Evolutionary conservation across 1,140 invertebrate species (phyloP), one percentile per base, ranked within the genome.

Genomic region (Latrodectus geometricus): DNA sequence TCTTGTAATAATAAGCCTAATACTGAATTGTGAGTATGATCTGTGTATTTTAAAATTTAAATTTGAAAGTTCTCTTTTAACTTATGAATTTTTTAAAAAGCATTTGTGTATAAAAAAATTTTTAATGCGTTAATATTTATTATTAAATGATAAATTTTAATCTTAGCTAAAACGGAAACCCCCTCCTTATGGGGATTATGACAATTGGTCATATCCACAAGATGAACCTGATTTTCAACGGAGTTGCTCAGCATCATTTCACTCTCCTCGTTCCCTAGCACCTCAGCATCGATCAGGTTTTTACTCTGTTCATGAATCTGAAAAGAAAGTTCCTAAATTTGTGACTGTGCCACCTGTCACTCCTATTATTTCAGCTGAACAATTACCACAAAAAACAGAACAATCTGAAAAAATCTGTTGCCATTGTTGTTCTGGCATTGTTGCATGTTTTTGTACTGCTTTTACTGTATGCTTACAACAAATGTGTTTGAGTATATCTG

Each of bases 231-330:
- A 73, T 12, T 61, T 61, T 61, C 54, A 61, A 61, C 11, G 54
- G 17, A 61, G 17, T 4, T 73, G 21, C 12, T 49, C 48, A 9
- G n/a, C 23, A 15, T 14, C 70, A 11, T 23, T 48, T 14, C 54
- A 61, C 17, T 17, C 11, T 11, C 8, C 54, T 14, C 11, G 2
- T 11, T 61, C 54, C 17, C 17, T 61, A 8, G 23, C 66, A 35
- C 79, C 68, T 48, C 79, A 70, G 54, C 61, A 76, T 52, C 56
- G 82, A 14, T 76, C 82, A 48, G 82, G 82, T 1, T 84, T 76
- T 61, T 84, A 84, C 17, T 84, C 72, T 50, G 61, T 84, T n/a
- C 56, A 69, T 4, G 54, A 61, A 23, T 52, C 72, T 21, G 35
- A 72, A 15, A 76, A 84, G 35, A 75, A 76, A 21, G 20, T n/a